Evolutionary conservation across 2,797 vertebrate genomes (phyloP).

Genomic region (Trachurus trachurus): DNA sequence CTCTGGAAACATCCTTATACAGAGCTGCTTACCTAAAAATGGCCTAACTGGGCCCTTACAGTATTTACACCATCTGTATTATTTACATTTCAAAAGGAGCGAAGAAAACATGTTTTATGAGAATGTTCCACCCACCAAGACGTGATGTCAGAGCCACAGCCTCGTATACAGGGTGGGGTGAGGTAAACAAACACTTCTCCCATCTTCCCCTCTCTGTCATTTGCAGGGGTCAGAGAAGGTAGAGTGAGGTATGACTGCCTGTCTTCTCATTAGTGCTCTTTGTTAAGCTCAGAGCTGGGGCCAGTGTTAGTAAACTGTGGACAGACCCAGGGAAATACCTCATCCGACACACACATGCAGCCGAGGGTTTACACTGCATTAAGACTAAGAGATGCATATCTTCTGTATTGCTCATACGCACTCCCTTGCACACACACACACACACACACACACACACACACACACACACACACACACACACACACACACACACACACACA

Average conservation of each 20-base stretch:
- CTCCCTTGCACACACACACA: slow-evolving; percentile 32
- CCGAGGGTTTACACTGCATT: slow-evolving; percentile 46
- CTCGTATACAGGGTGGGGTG: slow-evolving; percentile 44
- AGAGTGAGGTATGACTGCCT: slow-evolving; percentile 6
- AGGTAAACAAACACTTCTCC: slow-evolving; percentile 59
- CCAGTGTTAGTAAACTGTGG: slow-evolving; percentile 76
- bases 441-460: slow-evolving; percentile 46
- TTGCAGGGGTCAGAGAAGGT: slow-evolving; percentile 30
- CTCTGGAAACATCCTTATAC: slow-evolving; percentile 45
- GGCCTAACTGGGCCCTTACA: neutral
- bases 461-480: slow-evolving; percentile 49
- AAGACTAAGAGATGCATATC: slow-evolving; percentile 51
- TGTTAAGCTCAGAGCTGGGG: slow-evolving; percentile 35
- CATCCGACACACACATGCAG: slow-evolving; percentile 58
- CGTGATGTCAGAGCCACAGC: slow-evolving; percentile 54
- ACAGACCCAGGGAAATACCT: slow-evolving; percentile 72
- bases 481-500: slow-evolving; percentile 46
- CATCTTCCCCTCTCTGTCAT: slow-evolving; percentile 33
- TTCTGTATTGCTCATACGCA: slow-evolving; percentile 36
- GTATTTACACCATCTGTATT: slow-evolving; percentile 61
- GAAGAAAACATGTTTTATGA: slow-evolving; percentile 70
- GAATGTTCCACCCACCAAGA: slow-evolving; percentile 56
- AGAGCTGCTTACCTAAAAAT: slow-evolving; percentile 26
- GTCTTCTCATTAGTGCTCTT: slow-evolving; percentile 1
- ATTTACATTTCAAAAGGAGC: slow-evolving; percentile 62